Conservation (phyloP, 2,113 vertebrate species). For the Phyllostomus hastatus region DNA sequence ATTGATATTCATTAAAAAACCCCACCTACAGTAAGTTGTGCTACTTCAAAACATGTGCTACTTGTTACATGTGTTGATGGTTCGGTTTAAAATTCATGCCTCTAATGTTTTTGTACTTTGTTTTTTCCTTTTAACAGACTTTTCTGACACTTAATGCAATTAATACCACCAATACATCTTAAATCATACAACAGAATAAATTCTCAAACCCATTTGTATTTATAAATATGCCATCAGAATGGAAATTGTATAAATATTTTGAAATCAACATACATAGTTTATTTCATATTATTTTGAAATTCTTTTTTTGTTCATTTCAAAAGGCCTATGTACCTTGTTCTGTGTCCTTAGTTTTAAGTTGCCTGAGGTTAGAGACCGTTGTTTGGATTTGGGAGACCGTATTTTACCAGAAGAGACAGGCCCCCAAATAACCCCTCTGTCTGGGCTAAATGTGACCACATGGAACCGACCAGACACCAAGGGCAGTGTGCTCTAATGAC, state of each 20-base stretch:
- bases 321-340: not conserved
- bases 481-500: not conserved
- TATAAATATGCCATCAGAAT: conserved; percentile 6
- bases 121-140: not conserved
- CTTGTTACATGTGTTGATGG: not conserved
- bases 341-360: not conserved
- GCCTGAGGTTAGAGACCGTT: not conserved
- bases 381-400: not conserved
- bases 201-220: not conserved
- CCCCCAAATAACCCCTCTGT: not conserved
- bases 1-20: not conserved
- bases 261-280: not conserved
- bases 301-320: not conserved
- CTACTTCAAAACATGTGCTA: not conserved
- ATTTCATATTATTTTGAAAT: not conserved
- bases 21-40: not conserved
- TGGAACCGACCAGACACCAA: not conserved
- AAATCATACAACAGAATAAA: not conserved
- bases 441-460: not conserved
- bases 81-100: not conserved
- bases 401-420: not conserved
- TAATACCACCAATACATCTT: conserved; percentile 15
- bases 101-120: not conserved
- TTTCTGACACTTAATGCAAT: conserved; percentile 5
- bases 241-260: not conserved